Evolutionary conservation across 2,888 invertebrate species (phyloP), one percentile per base, ranked within the genome.

Genomic region (Actias luna): DNA sequence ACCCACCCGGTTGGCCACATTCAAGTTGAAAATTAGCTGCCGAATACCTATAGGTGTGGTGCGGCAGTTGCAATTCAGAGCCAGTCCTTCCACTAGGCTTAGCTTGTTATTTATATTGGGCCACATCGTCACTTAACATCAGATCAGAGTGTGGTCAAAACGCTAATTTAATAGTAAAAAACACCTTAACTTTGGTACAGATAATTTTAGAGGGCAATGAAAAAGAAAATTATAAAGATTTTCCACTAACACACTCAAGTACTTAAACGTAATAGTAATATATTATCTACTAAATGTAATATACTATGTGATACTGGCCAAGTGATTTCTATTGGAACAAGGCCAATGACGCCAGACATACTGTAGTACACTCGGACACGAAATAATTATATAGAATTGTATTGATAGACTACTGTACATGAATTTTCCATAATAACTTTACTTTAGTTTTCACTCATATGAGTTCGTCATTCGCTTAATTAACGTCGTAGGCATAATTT

Each of bases 311-410:
- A 62, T 42, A 31, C 42, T 39, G 33, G 42, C 25, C 42, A 39
- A 42, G 61, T 29, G 61, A 69, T 73, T 73, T 73, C 72, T 71
- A 71, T 64, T 60, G 59, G 61, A 72, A 69, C 65, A 68, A 70
- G 72, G 70, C 64, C 68, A 69, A 27, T 64, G 63, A 16, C 52
- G 60, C 55, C 22, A 63, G 63, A 27, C 65, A 64, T 59, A 58
- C 36, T 58, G 67, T n/a, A n/a, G n/a, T 69, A 72, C 65, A 58
- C 61, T 61, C 25, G 12, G 0, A 33, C 39, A 33, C 31, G 64
- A 42, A 65, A 63, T 36, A 57, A 57, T 36, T 42, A 39, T 52
- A 1, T 10, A 42, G 5, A 42, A 12, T 8, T 42, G 5, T 42
- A 16, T 42, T 42, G 5, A 42, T 42, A 8, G 8, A 33, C 8